These are phyloP conservation scores for Megastigmus dorsalis DNA, from an alignment of 2,888 invertebrate genomes.

Conservation along the genomic window DNA sequence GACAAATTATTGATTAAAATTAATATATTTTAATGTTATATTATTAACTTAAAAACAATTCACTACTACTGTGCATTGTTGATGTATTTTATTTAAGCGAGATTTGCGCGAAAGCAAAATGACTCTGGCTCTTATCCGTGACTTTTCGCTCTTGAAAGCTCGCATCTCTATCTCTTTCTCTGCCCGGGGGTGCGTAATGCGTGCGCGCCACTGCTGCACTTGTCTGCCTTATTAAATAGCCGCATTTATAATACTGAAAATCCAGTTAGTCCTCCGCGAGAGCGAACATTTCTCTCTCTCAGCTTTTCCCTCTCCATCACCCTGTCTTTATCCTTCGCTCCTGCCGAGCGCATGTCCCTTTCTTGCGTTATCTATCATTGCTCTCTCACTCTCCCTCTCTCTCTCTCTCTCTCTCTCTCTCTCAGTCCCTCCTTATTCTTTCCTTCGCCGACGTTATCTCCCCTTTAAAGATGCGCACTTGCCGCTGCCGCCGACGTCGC, in stretches of 20 bases:
- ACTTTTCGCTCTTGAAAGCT: background rate
- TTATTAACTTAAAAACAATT: no score
- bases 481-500: no score
- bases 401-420: background rate
- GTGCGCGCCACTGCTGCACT: constrained; percentile 14
- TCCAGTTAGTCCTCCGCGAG: background rate
- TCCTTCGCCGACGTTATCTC: background rate
- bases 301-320: background rate
- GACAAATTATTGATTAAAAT: no score
- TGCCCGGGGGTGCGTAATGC: background rate
- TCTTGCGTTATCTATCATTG: constrained; percentile 33
- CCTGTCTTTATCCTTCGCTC: background rate
- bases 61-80: no score
- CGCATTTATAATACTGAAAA: constrained; percentile 57
- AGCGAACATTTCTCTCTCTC: background rate
- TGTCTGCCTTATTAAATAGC: constrained; percentile 57
- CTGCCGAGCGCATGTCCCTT: background rate
- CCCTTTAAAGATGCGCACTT: no score
- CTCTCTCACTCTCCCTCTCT: background rate
- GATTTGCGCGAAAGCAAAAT: no score
- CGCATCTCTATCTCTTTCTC: background rate
- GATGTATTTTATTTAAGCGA: no score
- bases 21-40: no score
- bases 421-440: background rate
- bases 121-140: no score